A percentile compares a stretch with the other conserved stretches of the same genome.
Evolutionary conservation across 1,140 invertebrate species (phyloP).

Genomic region (Zaprionus ornatus): DNA sequence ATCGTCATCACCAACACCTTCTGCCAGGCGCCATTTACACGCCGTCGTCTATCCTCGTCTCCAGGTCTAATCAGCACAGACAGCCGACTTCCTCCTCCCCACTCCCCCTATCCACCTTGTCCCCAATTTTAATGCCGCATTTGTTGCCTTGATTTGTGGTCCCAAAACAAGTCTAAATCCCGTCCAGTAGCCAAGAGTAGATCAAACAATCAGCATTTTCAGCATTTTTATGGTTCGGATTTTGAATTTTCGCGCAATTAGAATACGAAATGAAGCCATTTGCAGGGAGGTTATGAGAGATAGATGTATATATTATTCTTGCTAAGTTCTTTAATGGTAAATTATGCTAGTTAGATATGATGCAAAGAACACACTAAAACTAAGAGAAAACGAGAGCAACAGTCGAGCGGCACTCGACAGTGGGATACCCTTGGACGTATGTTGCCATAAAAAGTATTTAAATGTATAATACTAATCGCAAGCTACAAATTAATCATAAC

Average conservation of each 20-base stretch:
- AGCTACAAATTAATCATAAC: too few species aligned
- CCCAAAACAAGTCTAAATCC: slow-evolving; percentile 29
- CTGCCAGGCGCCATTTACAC: slow-evolving; percentile 78
- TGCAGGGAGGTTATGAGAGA: neutral
- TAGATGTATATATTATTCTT: neutral
- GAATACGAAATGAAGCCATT: neutral
- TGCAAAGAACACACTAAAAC: too few species aligned
- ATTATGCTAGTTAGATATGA: too few species aligned
- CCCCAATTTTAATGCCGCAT: slow-evolving; percentile 74
- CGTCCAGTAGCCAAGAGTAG: neutral
- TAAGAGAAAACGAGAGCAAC: too few species aligned
- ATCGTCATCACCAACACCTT: slow-evolving; percentile 71
- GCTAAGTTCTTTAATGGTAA: neutral
- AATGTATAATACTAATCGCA: too few species aligned
- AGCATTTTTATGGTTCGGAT: slow-evolving; percentile 8
- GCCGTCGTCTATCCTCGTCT: slow-evolving; percentile 80
- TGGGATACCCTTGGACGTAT: too few species aligned
- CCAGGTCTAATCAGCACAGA: slow-evolving; percentile 78
- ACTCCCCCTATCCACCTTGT: neutral
- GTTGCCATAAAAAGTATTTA: too few species aligned
- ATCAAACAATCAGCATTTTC: slow-evolving; percentile 20
- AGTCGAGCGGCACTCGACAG: too few species aligned
- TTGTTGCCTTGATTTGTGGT: slow-evolving; percentile 68
- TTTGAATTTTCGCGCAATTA: neutral
- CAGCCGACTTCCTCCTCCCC: slow-evolving; percentile 36